A percentile compares a stretch with the other conserved stretches of the same genome.
These are phyloP conservation scores for Oxygymnocypris stewartii DNA, from an alignment of 2,113 vertebrate species.

Conservation along the genomic window DNA sequence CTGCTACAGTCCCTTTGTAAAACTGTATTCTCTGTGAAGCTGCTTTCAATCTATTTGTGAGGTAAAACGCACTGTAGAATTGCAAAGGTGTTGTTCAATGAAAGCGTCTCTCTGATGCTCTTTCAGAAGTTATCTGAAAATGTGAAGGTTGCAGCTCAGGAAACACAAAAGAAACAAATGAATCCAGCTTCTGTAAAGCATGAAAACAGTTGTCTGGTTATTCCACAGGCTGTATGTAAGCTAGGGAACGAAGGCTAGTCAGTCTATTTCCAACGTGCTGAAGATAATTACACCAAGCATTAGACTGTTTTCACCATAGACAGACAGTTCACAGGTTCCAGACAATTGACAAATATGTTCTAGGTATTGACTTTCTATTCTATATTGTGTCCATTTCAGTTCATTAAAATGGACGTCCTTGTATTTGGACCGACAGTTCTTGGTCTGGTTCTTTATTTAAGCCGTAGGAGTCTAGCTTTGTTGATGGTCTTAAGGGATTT, in stretches of 20 bases:
- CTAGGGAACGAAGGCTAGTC: not conserved
- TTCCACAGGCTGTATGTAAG: not conserved
- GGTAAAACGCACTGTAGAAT: not conserved
- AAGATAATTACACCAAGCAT: not conserved
- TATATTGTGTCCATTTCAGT: not conserved
- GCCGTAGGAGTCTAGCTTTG: not conserved
- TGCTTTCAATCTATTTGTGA: not conserved
- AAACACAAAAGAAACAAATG: not conserved
- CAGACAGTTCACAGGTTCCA: not conserved
- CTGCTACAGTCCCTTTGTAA: not conserved
- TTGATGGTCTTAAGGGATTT: not conserved
- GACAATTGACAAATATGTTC: not conserved
- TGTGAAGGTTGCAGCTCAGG: not conserved
- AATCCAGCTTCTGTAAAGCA: not conserved
- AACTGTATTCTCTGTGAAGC: not conserved
- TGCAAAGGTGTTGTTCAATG: not conserved
- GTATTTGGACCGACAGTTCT: not conserved
- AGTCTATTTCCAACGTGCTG: not conserved
- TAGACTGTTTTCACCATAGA: not conserved
- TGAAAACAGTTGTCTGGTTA: not conserved
- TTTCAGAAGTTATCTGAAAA: not conserved
- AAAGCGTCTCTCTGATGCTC: not conserved
- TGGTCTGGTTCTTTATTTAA: not conserved
- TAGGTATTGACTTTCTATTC: not conserved
- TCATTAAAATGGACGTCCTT: not conserved